Evolutionary conservation across 2,888 invertebrate species (phyloP).

Genomic region (Minunthozetes semirufus): DNA sequence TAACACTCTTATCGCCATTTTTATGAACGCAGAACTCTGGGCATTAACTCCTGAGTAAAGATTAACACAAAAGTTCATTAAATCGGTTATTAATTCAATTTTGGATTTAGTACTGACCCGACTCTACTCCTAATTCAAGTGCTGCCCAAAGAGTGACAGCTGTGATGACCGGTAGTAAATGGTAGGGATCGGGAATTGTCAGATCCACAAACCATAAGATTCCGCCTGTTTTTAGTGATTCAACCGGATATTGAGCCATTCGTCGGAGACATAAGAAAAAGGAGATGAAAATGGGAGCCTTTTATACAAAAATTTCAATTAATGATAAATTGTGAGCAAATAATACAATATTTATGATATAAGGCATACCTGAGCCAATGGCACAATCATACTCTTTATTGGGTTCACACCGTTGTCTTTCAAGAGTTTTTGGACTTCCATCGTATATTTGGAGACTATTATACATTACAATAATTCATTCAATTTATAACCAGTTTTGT

Average conservation of each 20-base stretch:
- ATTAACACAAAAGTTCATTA: too few relatives aligned
- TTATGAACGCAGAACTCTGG: background rate
- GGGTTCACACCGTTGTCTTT: conserved; percentile 72
- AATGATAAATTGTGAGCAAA: background rate
- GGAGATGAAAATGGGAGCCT: conserved; percentile 73
- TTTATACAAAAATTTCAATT: background rate
- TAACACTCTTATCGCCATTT: background rate
- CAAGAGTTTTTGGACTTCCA: conserved; percentile 75
- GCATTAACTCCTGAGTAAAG: conserved; percentile 24
- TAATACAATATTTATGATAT: conserved; percentile 38
- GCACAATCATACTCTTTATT: conserved; percentile 62
- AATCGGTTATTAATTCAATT: too few relatives aligned
- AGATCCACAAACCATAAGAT: conserved; percentile 87
- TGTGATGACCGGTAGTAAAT: conserved; percentile 74
- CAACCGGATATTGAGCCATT: conserved; percentile 86
- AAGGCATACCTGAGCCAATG: conserved; percentile 46
- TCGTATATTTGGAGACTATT: conserved; percentile 55
- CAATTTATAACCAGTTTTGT: background rate
- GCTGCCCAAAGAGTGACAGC: conserved; percentile 71
- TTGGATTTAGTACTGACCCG: conserved; percentile 21
- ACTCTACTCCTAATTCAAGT: conserved; percentile 57
- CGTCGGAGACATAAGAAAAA: conserved; percentile 77
- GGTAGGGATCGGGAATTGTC: conserved; percentile 82
- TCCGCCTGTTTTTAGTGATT: conserved; percentile 81
- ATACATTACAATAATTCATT: too few relatives aligned